phyloP scores from a whole-genome alignment of 2,888 invertebrate species.

The Salticus scenicus region DNA sequence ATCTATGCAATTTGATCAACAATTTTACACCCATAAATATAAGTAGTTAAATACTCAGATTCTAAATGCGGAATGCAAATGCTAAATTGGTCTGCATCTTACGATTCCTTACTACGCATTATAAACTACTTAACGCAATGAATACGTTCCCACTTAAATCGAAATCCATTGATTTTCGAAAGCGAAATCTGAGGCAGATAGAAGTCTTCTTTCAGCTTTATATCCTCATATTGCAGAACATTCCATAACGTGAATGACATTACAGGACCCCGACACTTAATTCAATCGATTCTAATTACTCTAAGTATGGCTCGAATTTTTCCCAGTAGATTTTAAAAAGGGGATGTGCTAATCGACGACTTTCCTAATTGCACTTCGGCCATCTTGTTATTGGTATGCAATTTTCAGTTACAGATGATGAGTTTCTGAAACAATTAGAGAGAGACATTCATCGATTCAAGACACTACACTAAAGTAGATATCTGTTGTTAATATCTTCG shows the following conservation, averaged over 20 bases:
- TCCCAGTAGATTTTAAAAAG: constrained; percentile 43
- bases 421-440: constrained; percentile 45
- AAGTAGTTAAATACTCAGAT: too few relatives aligned
- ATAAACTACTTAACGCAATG: constrained; percentile 8
- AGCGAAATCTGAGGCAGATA: constrained; percentile 1
- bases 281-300: constrained; percentile 52
- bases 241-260: constrained; percentile 2
- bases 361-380: constrained; percentile 15
- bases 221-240: constrained; percentile 6
- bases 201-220: constrained; percentile 1
- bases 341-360: constrained; percentile 35
- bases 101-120: background rate
- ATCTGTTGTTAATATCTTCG: background rate
- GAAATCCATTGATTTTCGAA: constrained; percentile 14
- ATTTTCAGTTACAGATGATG: constrained; percentile 46
- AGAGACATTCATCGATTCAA: constrained; percentile 30
- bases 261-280: constrained; percentile 17
- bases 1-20: too few relatives aligned
- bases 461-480: background rate
- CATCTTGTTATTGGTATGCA: constrained; percentile 43
- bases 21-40: too few relatives aligned
- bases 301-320: constrained; percentile 48
- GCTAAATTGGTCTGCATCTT: background rate
- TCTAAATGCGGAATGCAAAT: background rate
- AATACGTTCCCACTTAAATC: background rate